These are phyloP conservation scores for Atractosteus spatula DNA, from an alignment of 2,113 vertebrate species.

Conservation along the genomic window DNA sequence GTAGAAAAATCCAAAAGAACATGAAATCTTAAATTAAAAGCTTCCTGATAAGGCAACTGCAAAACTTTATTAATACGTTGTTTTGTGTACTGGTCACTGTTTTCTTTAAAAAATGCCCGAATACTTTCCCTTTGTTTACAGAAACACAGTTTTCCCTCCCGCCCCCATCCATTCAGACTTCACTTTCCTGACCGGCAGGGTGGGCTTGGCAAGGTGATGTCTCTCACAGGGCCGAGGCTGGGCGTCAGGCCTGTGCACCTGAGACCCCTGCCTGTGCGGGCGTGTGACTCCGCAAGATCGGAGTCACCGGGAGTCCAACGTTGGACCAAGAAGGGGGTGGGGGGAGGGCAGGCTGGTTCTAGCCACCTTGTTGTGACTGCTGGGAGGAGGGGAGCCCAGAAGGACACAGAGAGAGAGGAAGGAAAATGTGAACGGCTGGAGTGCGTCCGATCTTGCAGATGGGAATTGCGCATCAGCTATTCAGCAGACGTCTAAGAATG, in stretches of 20 bases:
- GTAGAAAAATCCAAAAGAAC: neutral
- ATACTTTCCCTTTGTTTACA: too few relatives aligned
- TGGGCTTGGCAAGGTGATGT: too few relatives aligned
- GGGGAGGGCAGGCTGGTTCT: neutral
- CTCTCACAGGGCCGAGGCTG: too few relatives aligned
- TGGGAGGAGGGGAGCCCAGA: neutral
- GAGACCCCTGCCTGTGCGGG: too few relatives aligned
- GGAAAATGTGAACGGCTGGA: neutral
- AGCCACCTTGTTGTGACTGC: neutral
- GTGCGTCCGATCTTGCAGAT: neutral
- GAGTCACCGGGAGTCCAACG: neutral
- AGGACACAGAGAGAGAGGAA: slow-evolving; percentile 23
- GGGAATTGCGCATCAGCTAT: slow-evolving; percentile 2
- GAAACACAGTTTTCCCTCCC: too few relatives aligned
- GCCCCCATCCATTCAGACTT: too few relatives aligned
- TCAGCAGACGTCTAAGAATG: slow-evolving; percentile 28
- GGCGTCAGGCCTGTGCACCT: too few relatives aligned
- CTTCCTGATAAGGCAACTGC: too few relatives aligned
- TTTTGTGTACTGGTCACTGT: too few relatives aligned
- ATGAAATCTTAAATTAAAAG: neutral
- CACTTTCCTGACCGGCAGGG: too few relatives aligned
- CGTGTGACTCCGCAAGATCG: neutral
- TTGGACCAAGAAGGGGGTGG: neutral
- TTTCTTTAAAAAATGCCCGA: too few relatives aligned
- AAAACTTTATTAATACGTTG: too few relatives aligned